Conservation (phyloP, 2,113 vertebrate species). For the Crotalus horridus region DNA sequence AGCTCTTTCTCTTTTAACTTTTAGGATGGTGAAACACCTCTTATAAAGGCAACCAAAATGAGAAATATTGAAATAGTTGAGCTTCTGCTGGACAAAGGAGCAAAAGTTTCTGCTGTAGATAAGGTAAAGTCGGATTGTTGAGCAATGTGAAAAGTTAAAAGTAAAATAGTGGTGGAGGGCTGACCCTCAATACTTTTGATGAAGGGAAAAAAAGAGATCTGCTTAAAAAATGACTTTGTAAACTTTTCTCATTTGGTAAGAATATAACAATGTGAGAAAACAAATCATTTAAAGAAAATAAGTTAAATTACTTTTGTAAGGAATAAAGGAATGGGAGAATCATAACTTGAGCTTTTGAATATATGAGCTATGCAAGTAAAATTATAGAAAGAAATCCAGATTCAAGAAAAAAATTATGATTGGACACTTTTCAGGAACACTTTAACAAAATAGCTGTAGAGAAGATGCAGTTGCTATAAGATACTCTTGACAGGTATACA, state of each 20-base stretch:
- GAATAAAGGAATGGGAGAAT: neutral
- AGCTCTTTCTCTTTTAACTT: constrained; percentile 21
- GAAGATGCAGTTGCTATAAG: neutral
- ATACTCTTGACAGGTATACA: neutral
- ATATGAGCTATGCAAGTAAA: neutral
- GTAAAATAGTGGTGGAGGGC: neutral
- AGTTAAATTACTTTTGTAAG: neutral
- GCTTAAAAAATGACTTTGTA: neutral
- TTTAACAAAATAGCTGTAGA: neutral
- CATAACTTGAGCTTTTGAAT: neutral
- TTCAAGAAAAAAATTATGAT: neutral
- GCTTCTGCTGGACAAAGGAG: constrained; percentile 93
- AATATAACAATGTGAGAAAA: neutral
- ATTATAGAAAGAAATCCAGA: neutral
- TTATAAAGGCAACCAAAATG: constrained; percentile 99
- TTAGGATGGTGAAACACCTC: constrained; percentile 92
- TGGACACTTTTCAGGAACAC: neutral
- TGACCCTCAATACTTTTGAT: neutral
- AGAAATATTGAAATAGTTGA: constrained; percentile 97
- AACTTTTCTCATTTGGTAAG: neutral
- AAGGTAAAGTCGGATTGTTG: constrained; percentile 75
- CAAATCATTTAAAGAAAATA: neutral
- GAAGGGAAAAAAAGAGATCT: too few species aligned
- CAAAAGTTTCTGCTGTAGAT: constrained; percentile 92
- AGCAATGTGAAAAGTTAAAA: neutral